phyloP scores from a whole-genome alignment of 2,797 vertebrate genomes.

The Carduelis carduelis region DNA sequence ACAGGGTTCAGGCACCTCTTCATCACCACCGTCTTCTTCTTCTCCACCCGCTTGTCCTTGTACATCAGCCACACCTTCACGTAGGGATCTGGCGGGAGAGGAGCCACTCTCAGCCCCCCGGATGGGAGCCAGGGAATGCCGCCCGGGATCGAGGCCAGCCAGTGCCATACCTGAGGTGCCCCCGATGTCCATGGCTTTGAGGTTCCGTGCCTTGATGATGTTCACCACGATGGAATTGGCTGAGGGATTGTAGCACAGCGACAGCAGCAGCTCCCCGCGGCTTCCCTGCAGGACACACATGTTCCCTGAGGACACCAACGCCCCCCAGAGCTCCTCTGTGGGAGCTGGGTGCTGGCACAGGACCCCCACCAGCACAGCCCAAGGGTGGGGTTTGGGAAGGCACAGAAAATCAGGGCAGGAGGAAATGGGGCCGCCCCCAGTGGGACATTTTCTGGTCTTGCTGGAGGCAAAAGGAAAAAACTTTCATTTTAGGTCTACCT shows the following conservation, averaged over 20 bases:
- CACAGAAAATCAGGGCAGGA: background rate
- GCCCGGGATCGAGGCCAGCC: accelerated
- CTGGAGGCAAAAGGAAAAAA: background rate
- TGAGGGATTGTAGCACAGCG: slow-evolving; percentile 97
- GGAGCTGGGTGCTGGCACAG: background rate
- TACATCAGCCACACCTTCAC: slow-evolving; percentile 99
- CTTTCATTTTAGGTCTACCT: background rate
- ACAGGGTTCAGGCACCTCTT: slow-evolving; percentile 96
- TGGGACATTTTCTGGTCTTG: background rate
- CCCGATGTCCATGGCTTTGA: slow-evolving; percentile 99
- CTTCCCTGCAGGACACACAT: slow-evolving; percentile 79
- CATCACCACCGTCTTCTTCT: slow-evolving; percentile 99
- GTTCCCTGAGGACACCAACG: background rate
- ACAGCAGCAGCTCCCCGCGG: slow-evolving; percentile 89
- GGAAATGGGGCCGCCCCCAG: background rate
- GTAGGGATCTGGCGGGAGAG: slow-evolving; percentile 86
- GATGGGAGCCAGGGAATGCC: accelerated
- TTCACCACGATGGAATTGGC: slow-evolving; percentile 98
- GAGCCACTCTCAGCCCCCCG: background rate
- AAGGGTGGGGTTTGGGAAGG: background rate
- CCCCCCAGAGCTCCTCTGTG: accelerated
- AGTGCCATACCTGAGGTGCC: slow-evolving; percentile 90
- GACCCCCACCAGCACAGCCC: background rate
- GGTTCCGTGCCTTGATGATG: slow-evolving; percentile 98
- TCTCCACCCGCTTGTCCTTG: slow-evolving; percentile 98